Conservation (phyloP, 2,113 vertebrate species). For the Benitochromis conjunctus region DNA sequence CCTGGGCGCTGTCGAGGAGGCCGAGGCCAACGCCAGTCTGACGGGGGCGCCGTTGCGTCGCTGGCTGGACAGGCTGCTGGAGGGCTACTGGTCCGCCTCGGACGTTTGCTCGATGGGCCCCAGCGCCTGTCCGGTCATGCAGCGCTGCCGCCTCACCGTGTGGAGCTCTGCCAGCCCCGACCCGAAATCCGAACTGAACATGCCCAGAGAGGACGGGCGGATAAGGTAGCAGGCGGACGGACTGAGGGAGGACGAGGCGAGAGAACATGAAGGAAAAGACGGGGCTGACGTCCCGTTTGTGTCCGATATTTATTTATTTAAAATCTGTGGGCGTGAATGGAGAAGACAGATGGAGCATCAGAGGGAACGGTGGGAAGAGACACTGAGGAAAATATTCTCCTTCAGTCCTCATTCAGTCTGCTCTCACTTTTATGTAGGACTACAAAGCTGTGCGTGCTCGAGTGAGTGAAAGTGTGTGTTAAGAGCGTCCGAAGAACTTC, state of each 20-base stretch:
- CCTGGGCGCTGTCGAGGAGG: constrained; percentile 83
- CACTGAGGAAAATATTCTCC: not conserved
- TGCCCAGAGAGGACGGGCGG: constrained; percentile 80
- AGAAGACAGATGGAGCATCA: not conserved
- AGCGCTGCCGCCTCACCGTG: constrained; percentile 79
- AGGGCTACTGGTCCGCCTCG: constrained; percentile 82
- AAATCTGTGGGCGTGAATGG: not conserved
- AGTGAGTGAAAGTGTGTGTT: not conserved
- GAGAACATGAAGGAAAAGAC: constrained; percentile 4
- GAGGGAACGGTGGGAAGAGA: not conserved
- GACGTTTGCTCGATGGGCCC: constrained; percentile 83
- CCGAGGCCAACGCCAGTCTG: constrained; percentile 79
- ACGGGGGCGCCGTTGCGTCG: constrained; percentile 77
- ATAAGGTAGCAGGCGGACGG: constrained; percentile 86
- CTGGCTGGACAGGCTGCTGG: constrained; percentile 88
- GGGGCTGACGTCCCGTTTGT: not conserved
- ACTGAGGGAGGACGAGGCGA: not conserved
- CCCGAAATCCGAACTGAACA: constrained; percentile 87
- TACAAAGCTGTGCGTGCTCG: not conserved
- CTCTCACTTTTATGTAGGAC: not conserved
- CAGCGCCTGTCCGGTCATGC: constrained; percentile 84
- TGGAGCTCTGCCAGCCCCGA: constrained; percentile 95
- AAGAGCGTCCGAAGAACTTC: not conserved
- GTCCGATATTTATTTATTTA: constrained; percentile 57
- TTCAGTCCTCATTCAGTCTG: not conserved